Conservation (phyloP, 2,797 vertebrate genomes). For the Tolypeutes matacus region DNA sequence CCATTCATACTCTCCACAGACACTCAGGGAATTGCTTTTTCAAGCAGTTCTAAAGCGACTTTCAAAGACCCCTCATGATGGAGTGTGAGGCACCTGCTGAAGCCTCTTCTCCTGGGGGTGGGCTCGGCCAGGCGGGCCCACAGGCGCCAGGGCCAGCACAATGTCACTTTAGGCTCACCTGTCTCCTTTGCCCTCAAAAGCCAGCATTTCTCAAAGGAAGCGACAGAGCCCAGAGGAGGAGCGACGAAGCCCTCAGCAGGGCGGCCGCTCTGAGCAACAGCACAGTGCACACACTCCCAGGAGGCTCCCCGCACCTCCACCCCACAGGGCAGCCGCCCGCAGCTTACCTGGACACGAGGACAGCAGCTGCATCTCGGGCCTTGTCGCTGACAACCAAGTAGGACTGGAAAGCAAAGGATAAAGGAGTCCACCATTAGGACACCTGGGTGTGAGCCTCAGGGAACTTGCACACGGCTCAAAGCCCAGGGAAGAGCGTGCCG, state of each 20-base stretch:
- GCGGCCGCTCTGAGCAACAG: background rate
- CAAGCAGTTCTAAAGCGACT: background rate
- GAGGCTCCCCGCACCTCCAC: too few species aligned
- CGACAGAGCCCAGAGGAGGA: rapidly evolving
- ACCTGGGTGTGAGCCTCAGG: rapidly evolving
- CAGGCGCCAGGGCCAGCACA: background rate
- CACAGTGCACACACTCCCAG: background rate
- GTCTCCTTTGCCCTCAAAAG: background rate
- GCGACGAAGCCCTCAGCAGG: background rate
- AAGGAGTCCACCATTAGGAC: background rate
- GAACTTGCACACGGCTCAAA: background rate
- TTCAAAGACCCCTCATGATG: background rate
- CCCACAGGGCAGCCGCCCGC: background rate
- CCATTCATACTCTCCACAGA: background rate
- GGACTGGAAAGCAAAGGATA: conserved; percentile 88
- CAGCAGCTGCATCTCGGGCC: conserved; percentile 94
- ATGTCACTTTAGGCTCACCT: too few species aligned
- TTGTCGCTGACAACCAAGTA: conserved; percentile 94
- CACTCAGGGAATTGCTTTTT: background rate
- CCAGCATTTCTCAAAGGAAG: background rate
- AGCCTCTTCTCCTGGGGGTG: background rate
- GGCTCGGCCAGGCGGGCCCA: background rate
- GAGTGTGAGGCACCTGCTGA: background rate
- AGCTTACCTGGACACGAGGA: conserved; percentile 98
- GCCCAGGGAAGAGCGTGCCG: too few species aligned